Conservation (phyloP, 2,797 vertebrate genomes). For the Peromyscus attwateri region DNA sequence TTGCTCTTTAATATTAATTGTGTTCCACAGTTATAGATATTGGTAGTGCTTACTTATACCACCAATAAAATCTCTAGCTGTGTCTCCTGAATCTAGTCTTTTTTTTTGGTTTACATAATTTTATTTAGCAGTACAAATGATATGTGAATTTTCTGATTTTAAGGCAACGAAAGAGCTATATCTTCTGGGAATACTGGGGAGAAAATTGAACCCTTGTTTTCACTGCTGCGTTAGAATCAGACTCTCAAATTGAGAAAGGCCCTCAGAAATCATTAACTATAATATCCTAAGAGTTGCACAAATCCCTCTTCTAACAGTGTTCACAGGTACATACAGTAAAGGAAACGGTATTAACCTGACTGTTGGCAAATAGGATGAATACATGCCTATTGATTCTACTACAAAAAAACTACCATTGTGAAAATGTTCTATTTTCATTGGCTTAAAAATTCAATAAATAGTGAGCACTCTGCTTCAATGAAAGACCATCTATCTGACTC, state of each 20-base stretch:
- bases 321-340: not conserved
- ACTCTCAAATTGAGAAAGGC: slow-evolving; percentile 59
- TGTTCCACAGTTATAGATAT: slow-evolving; percentile 4
- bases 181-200: slow-evolving; percentile 29
- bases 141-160: slow-evolving; percentile 31
- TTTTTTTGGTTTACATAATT: slow-evolving; percentile 19
- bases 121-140: slow-evolving; percentile 35
- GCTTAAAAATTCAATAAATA: slow-evolving; percentile 59
- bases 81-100: slow-evolving; percentile 6
- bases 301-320: not conserved
- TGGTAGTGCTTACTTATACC: not conserved
- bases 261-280: slow-evolving; percentile 4
- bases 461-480: not conserved
- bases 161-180: not conserved
- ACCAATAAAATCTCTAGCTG: slow-evolving; percentile 2
- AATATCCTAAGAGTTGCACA: slow-evolving; percentile 4
- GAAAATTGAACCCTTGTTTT: slow-evolving; percentile 62
- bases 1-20: not conserved
- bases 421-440: slow-evolving; percentile 22
- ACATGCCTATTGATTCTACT: not conserved
- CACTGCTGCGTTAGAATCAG: slow-evolving; percentile 47
- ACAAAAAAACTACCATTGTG: not conserved
- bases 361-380: slow-evolving; percentile 21
- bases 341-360: not conserved
- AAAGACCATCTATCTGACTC: not conserved